phyloP scores from a whole-genome alignment of 2,797 vertebrate genomes.

The Sitta carolinensis region DNA sequence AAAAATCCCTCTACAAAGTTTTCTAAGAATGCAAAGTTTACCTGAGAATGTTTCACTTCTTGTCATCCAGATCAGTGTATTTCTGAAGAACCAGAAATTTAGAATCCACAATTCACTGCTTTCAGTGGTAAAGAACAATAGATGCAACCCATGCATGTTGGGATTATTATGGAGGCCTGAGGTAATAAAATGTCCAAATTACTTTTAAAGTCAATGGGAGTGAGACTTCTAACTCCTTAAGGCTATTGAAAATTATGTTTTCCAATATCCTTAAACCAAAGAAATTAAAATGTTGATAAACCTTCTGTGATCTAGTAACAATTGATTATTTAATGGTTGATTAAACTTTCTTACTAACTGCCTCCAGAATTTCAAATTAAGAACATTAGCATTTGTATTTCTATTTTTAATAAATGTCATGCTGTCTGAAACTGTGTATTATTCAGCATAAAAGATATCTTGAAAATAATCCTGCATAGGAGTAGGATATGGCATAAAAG shows the following conservation, averaged over 20 bases:
- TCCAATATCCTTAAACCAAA: neutral
- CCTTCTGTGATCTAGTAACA: neutral
- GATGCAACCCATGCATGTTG: neutral
- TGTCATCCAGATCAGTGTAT: neutral
- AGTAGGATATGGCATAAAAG: neutral
- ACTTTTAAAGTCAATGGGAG: neutral
- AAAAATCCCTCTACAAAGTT: neutral
- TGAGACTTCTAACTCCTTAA: neutral
- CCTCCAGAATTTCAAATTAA: neutral
- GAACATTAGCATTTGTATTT: neutral
- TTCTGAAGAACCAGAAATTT: neutral
- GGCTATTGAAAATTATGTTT: neutral
- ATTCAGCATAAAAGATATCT: neutral
- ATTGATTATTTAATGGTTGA: constrained; percentile 26
- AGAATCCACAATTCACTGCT: neutral
- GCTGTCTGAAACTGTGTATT: neutral
- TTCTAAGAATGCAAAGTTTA: neutral
- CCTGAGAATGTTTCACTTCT: neutral
- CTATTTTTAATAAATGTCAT: constrained; percentile 13
- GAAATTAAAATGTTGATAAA: constrained; percentile 22
- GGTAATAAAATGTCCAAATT: neutral
- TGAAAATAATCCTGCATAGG: neutral
- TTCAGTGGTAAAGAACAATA: neutral
- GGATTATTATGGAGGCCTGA: neutral
- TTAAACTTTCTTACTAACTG: constrained; percentile 16